These are phyloP conservation scores for Gymnobelideus leadbeateri DNA, from an alignment of 2,113 vertebrate genomes.

Conservation along the genomic window DNA sequence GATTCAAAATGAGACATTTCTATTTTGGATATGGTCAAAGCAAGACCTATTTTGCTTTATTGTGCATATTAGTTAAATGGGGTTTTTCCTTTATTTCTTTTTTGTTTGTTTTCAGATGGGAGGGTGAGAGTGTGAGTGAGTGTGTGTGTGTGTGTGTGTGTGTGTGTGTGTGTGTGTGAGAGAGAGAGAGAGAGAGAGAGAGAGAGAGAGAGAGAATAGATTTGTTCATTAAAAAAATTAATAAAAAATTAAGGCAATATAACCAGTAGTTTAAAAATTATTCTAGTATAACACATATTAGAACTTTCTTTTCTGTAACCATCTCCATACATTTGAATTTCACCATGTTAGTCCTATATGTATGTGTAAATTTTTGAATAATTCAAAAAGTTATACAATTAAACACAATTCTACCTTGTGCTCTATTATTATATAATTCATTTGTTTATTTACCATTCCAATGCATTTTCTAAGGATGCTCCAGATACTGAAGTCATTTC, in stretches of 20 bases:
- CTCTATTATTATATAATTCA: background rate
- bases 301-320: background rate
- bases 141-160: too few species aligned
- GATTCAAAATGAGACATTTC: background rate
- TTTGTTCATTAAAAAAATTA: background rate
- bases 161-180: too few species aligned
- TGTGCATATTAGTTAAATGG: background rate
- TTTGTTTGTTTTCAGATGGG: too few species aligned
- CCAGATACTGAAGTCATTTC: slow-evolving; percentile 98
- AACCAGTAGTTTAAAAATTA: background rate
- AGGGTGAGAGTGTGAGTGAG: too few species aligned
- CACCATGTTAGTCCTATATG: background rate
- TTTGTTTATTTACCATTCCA: slow-evolving; percentile 92
- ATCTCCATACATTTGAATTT: background rate
- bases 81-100: background rate
- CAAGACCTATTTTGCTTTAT: background rate
- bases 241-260: background rate
- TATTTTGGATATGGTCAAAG: background rate
- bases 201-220: background rate
- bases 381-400: slow-evolving; percentile 11
- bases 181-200: background rate
- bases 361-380: background rate
- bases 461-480: slow-evolving; percentile 99
- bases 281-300: background rate
- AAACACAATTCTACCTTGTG: background rate